Evolutionary conservation across 2,113 vertebrate genomes (phyloP), one percentile per base, ranked within the genome.

Genomic region (Gallinago jamesoni): DNA sequence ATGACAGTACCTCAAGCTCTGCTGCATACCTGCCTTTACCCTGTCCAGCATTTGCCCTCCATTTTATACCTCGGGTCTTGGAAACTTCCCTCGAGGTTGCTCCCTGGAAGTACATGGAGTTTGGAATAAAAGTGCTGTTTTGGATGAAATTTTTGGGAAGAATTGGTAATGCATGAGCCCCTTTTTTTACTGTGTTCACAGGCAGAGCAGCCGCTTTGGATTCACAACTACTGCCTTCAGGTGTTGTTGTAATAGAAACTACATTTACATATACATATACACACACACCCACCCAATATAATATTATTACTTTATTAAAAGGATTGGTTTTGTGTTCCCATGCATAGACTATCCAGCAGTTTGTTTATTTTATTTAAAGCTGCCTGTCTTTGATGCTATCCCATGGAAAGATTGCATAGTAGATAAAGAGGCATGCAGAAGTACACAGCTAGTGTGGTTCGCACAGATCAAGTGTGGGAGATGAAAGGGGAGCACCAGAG

Each of bases 241-340:
- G 77, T 73, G 48, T 64, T 93, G 50, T 70, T 87, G n/a, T 16
- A 95, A 75, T 19, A 63, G 35, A 75, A 81, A 81, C 69, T 68
- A 30, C 59, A 86, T 94, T 93, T 89, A 82, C 84, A 96, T 89
- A 86, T 16, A 90, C 4, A 50, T 5, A 69, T 2, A 47, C 0
- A 55, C 3, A 76, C 0, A 55, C 4, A 69, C 30, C 14, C 57
- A 14, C 62, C 8, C 70, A 77, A 75, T 67, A 67, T 17, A 84
- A 47, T 72, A 90, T 28, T 47, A 79, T 73, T 85, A 79, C 24
- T 20, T 87, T 48, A 83, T 79, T 93, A 84, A 95, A 94, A 78
- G 62, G 73, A 60, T 4, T 47, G 64, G 68, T 7, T 69, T 88
- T 66, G n/a, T 47, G 50, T 92, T 95, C 93, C 84, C 89, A 92